Base-by-base conservation (phyloP, 2,888 invertebrate genomes). In the Leptura quadrifasciata region DNA sequence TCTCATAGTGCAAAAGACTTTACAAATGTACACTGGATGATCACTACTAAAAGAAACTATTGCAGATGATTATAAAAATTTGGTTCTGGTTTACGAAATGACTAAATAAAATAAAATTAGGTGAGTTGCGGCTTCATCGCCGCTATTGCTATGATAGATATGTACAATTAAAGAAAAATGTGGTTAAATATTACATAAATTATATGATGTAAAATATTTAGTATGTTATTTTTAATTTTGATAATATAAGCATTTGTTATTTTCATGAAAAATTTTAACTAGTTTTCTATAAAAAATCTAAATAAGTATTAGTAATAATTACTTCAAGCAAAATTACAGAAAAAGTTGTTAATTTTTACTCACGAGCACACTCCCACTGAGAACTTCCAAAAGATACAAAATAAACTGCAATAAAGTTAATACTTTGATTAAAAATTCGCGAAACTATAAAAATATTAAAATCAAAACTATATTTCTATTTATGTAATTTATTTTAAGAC, bases 281-380 rank as follows among this genome's bases (percentile, higher is more conserved):
- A 73, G 71, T 58, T 76, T 76, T 77, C 75, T 74, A 76, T 69
- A 61, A 75, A 79, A 79, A 77, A 77, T 77, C 77, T 77, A 79
- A 76, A 69, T 60, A 72, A 75, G 72, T 75, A 74, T 79, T 77
- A 78, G 76, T 81, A 77, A 75, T 76, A 73, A 77, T 75, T 73
- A 79, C 72, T 78, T 77, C 79, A 78, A 80, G 79, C 79, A 80
- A 80, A 76, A 77, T 75, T 75, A 78, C 74, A 73, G 67, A 74
- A 71, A 74, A 78, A 79, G 75, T 78, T 61, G 72, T 55, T 67
- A 78, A 75, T 69, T 78, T 76, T 83, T 86, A 86, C 86, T 86
- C 85, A 86, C 86, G 86, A 81, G 85, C 85, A 84, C 86, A 86
- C 77, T 83, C 83, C 86, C 86, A 86, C 78, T 84, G 83, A 76